phyloP scores from a whole-genome alignment of 2,888 invertebrate species.

The Chorisops tibialis region DNA sequence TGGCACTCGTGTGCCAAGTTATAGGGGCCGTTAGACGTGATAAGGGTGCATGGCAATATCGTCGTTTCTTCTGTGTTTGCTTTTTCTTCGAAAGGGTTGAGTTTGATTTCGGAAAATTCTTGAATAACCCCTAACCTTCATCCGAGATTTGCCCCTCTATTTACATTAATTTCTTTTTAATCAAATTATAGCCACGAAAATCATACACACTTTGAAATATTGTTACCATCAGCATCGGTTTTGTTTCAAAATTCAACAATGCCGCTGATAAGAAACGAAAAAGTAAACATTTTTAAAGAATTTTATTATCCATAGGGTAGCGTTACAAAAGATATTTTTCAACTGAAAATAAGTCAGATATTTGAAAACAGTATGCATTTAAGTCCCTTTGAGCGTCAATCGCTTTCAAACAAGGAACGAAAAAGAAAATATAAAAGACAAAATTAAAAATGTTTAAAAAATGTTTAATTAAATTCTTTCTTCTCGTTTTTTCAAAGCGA shows the following conservation, averaged over 20 bases:
- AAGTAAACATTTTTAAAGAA: too few relatives aligned
- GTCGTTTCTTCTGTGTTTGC: constrained; percentile 11
- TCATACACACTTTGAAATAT: neutral
- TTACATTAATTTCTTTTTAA: neutral
- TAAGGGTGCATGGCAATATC: neutral
- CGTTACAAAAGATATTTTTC: too few relatives aligned
- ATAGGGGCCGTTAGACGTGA: neutral
- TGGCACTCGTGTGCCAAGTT: neutral
- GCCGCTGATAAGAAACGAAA: too few relatives aligned
- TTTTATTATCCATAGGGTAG: too few relatives aligned
- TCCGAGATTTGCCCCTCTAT: neutral
- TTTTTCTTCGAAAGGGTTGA: constrained; percentile 9
- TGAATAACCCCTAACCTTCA: neutral
- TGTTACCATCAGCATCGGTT: too few relatives aligned
- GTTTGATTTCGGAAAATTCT: neutral
- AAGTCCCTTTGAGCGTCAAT: too few relatives aligned
- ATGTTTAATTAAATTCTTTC: constrained; percentile 13
- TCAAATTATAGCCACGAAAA: constrained; percentile 10
- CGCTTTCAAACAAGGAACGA: too few relatives aligned
- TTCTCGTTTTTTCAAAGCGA: neutral
- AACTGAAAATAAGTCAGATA: too few relatives aligned
- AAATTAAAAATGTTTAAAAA: constrained; percentile 14
- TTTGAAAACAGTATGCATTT: too few relatives aligned
- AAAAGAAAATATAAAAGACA: neutral
- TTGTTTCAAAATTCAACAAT: too few relatives aligned